Percentiles rank a stretch among this genome's conserved stretches.
phyloP scores from a whole-genome alignment of 1,140 invertebrate genomes.

The Diachasma alloeum region DNA sequence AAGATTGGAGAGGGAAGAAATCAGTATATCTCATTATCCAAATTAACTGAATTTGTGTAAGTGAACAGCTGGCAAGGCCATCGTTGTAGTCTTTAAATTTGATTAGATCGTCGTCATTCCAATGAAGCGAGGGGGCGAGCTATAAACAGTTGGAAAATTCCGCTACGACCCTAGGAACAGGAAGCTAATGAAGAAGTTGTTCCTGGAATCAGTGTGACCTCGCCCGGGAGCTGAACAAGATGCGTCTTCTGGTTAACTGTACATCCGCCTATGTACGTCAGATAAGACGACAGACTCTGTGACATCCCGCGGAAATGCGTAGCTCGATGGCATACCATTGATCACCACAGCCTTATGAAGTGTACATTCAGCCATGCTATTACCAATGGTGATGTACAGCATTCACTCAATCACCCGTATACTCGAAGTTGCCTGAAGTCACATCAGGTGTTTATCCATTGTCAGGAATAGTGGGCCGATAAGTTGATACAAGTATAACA shows the following conservation, averaged over 20 bases:
- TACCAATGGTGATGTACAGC: neutral
- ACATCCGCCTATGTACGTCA: constrained; percentile 51
- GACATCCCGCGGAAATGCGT: constrained; percentile 46
- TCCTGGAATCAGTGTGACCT: constrained; percentile 53
- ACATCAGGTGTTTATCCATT: constrained; percentile 33
- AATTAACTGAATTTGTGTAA: neutral
- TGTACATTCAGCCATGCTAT: neutral
- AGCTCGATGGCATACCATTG: constrained; percentile 20
- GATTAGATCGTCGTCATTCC: neutral
- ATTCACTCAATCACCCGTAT: neutral
- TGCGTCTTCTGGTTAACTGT: constrained; percentile 54
- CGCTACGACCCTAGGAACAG: constrained; percentile 6
- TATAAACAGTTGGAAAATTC: constrained; percentile 22
- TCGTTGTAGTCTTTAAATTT: neutral
- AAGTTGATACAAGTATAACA: neutral
- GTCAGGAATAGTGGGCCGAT: constrained; percentile 27
- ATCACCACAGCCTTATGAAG: constrained; percentile 23
- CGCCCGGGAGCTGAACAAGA: constrained; percentile 38
- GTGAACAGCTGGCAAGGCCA: neutral
- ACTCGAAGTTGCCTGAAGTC: neutral
- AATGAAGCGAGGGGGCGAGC: neutral
- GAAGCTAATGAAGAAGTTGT: constrained; percentile 30
- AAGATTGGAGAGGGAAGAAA: neutral
- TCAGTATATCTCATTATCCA: neutral
- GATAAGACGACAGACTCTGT: constrained; percentile 43